phyloP scores from a whole-genome alignment of 2,113 vertebrate species.

The Beaufortia kweichowensis region DNA sequence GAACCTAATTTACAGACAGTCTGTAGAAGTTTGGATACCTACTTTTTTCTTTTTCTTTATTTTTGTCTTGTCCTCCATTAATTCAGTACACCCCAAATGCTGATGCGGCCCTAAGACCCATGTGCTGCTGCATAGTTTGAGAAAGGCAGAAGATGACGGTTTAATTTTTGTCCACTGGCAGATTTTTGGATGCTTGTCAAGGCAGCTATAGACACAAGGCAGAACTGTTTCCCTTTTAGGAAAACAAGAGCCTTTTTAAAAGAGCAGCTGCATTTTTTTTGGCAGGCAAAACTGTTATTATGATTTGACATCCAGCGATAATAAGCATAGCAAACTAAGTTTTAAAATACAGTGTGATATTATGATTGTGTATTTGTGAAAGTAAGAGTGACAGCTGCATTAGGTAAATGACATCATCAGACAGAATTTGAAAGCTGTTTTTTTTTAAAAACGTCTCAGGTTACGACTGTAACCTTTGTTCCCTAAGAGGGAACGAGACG shows the following conservation, averaged over 20 bases:
- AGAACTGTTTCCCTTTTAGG: conserved; percentile 63
- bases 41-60: background rate
- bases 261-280: conserved; percentile 53
- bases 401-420: no score
- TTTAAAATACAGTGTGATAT: conserved; percentile 53
- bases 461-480: no score
- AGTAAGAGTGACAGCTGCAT: conserved; percentile 23
- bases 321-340: conserved; percentile 57
- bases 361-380: background rate
- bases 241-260: conserved; percentile 60
- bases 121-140: conserved; percentile 31
- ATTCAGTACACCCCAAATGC: conserved; percentile 4
- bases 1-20: no score
- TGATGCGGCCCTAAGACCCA: conserved; percentile 46
- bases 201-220: conserved; percentile 59
- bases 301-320: conserved; percentile 56
- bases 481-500: no score
- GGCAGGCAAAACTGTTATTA: conserved; percentile 58
- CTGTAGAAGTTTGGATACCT: background rate
- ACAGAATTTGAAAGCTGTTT: no score
- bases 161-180: conserved; percentile 62
- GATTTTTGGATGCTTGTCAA: conserved; percentile 61
- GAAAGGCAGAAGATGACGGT: conserved; percentile 55
- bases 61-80: background rate
- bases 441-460: no score